Base-by-base conservation (phyloP, 2,113 vertebrate genomes). In the Fregata magnificens region DNA sequence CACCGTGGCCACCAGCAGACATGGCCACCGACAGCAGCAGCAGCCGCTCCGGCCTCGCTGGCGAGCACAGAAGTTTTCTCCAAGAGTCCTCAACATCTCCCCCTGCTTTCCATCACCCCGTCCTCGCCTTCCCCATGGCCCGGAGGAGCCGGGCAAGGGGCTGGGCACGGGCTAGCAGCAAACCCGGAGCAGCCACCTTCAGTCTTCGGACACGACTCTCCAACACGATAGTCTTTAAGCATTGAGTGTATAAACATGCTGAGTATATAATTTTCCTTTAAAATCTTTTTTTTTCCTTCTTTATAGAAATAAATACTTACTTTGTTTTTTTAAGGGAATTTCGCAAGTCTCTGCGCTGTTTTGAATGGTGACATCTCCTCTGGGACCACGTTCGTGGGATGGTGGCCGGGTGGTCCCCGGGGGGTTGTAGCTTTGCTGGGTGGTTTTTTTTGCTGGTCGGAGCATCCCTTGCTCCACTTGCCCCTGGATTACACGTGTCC, bases 301-400 rank as follows among this genome's bases (percentile, higher is more conserved):
- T 95, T 96, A 96, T 87, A 96, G 93, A 97, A 97, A 98, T 96
- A 97, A 98, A 96, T 95, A 95, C 62, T 62, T 78, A 70, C 55
- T 95, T 97, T 94, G 71, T 78, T 74, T 45, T 52, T 36, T 70
- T 73, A 76, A 86, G 91, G 72, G 86, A 44, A 82, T 74, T 94
- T 56, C 0, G 0, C 82, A 16, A 69, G 92, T 95, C 86, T 91
- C 90, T 84, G 91, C 6, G 2, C 58, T 0, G 6, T 12, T 65
- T 44, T 3, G 0, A 62, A 58, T 38, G 73, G 63, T 34, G 72
- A 63, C 38, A 2, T 38, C 76, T 74, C 82, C 5, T 0, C 36
- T 7, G 29, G 28, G 86, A 80, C 81, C 58, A 14, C 0, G 3
- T 65, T 52, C 2, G 3, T 18, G 44, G 71, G 55, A 28, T n/a